Evolutionary conservation across 1,140 invertebrate species (phyloP).

Genomic region (Neotoxoptera formosana): DNA sequence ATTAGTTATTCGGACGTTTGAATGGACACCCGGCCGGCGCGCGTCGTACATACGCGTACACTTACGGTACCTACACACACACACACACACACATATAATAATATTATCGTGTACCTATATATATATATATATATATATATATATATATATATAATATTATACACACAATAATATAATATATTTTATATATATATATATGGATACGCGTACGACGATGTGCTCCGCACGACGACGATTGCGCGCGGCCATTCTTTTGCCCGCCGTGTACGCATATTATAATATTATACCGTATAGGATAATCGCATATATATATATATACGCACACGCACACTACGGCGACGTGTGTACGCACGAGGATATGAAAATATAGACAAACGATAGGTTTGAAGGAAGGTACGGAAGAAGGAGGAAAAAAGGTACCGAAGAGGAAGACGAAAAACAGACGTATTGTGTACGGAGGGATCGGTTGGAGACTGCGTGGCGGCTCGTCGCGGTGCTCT

Average conservation of each 20-base stretch:
- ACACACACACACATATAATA: no score
- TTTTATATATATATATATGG: no score
- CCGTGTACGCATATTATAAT: background rate
- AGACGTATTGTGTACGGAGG: no score
- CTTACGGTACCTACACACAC: background rate
- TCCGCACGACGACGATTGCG: conserved; percentile 11
- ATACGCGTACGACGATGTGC: background rate
- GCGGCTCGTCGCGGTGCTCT: no score
- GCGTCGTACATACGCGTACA: background rate
- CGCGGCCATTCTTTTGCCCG: conserved; percentile 28
- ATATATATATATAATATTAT: no score
- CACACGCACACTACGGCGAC: background rate
- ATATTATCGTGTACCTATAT: no score
- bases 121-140: no score
- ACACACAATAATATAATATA: no score
- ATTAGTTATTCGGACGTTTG: conserved; percentile 58
- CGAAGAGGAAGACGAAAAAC: background rate
- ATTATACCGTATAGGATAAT: background rate
- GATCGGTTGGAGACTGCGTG: no score
- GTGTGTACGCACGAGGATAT: background rate
- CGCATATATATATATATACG: background rate
- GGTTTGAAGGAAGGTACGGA: no score
- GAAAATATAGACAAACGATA: background rate
- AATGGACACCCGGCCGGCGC: conserved; percentile 53
- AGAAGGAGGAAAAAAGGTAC: background rate